Evolutionary conservation across 2,797 vertebrate species (phyloP), one percentile per base, ranked within the genome.

Genomic region (Silurus lanzhouensis): DNA sequence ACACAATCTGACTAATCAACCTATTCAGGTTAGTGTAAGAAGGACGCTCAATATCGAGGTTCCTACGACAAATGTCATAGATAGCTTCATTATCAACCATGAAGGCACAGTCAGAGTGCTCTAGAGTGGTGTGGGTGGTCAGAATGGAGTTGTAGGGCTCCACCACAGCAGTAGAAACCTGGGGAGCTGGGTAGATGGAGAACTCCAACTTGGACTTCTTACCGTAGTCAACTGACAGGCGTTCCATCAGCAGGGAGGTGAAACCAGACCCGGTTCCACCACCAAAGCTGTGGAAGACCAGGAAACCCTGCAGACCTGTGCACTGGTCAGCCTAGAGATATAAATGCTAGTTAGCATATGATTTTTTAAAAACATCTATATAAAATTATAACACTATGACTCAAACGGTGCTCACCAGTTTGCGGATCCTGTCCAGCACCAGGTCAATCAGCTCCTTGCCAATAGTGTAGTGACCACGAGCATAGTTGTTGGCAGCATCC

Each of bases 81-180:
- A 93, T 92, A 85, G 92, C 92, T 86, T 93, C 92, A 27, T 93
- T 93, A 52, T 93, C 91, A 0, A 93, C 92, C 92, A 92, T 93
- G 90, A 92, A 93, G 64, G 92, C 94, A 44, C 95, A 96, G 86
- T 96, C 94, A 0, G 95, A 95, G 31, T 96, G 95, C 92, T 95
- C 94, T 64, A 95, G 0, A 0, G 95, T 95, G 80, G 1, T 95
- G 84, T 95, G 95, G 0, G 95, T 95, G 46, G 95, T 95, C 31
- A 96, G 95, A 85, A 96, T 95, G 89, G 94, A 89, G 67, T 96
- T 96, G 92, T 96, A 96, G 79, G 95, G 95, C 84, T 95, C 95
- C 12, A 96, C 95, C 87, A 96, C 48, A 52, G 48, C 48, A 7
- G 48, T 52, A 52, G 48, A 52, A 7, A 52, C 48, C 48, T 52